A percentile compares a stretch with the other conserved stretches of the same genome.
phyloP scores from a whole-genome alignment of 2,888 invertebrate genomes.

The Phorcus lineatus region DNA sequence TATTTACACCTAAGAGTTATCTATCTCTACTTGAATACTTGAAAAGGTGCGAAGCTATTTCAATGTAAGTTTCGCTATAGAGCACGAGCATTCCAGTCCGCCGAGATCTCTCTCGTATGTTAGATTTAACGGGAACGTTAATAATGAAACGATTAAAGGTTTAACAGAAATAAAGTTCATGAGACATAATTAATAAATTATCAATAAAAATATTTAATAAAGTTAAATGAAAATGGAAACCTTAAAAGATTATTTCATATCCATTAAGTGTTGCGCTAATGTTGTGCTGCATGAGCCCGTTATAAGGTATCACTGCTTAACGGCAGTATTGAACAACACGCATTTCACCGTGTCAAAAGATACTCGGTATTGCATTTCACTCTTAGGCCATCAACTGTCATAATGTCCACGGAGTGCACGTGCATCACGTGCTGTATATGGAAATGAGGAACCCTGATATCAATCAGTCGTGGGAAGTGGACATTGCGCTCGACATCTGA shows the following conservation, averaged over 20 bases:
- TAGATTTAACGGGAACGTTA: neutral
- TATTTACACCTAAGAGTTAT: no score
- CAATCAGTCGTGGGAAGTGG: neutral
- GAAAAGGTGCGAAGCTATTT: no score
- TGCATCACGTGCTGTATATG: slow-evolving; percentile 13
- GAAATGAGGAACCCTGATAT: neutral
- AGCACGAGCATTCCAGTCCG: no score
- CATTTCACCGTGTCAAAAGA: neutral
- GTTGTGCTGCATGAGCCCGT: no score
- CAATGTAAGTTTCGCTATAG: no score
- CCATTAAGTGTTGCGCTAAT: neutral
- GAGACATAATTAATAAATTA: neutral
- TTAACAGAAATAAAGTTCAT: neutral
- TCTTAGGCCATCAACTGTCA: neutral
- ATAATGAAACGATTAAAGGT: neutral
- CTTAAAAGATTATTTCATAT: neutral
- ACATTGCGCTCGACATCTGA: neutral
- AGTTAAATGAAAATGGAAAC: neutral
- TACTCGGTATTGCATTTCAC: neutral
- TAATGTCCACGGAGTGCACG: neutral
- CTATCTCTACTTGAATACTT: no score
- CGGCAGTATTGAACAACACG: no score
- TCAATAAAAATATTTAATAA: neutral
- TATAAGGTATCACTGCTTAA: no score
- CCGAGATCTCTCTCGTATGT: no score